phyloP scores from a whole-genome alignment of 2,888 invertebrate genomes.

The Apomyelois bistriatella region DNA sequence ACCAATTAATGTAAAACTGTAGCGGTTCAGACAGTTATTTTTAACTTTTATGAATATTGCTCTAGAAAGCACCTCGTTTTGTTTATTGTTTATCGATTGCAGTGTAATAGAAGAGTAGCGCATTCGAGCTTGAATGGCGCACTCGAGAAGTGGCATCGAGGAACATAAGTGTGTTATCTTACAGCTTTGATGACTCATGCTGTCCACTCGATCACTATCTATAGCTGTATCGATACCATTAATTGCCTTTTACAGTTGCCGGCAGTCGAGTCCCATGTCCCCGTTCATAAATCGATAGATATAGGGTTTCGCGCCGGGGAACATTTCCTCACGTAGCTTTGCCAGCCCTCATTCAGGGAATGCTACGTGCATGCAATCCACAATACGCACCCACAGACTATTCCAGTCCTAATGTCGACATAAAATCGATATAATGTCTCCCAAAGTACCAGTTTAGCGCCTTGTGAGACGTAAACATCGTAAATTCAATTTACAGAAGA shows the following conservation, averaged over 20 bases:
- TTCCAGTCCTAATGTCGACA: constrained; percentile 28
- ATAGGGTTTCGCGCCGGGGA: constrained; percentile 38
- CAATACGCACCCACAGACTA: constrained; percentile 38
- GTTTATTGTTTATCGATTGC: constrained; percentile 41
- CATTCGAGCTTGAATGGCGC: background rate
- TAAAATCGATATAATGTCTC: constrained; percentile 33
- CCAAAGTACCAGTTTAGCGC: constrained; percentile 7
- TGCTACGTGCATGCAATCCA: constrained; percentile 57
- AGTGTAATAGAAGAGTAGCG: constrained; percentile 16
- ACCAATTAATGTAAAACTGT: constrained; percentile 57
- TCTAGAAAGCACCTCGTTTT: constrained; percentile 35
- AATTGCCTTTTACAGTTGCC: constrained; percentile 15
- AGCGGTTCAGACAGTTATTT: constrained; percentile 37
- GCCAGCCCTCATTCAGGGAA: constrained; percentile 52
- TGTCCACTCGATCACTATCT: constrained; percentile 6
- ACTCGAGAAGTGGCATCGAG: background rate
- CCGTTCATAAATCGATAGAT: constrained; percentile 36
- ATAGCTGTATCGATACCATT: constrained; percentile 12
- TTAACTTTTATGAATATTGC: constrained; percentile 33
- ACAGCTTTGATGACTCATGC: constrained; percentile 17
- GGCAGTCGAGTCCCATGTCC: constrained; percentile 23
- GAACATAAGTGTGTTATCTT: constrained; percentile 23
- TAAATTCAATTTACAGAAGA: constrained; percentile 1
- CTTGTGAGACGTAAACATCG: constrained; percentile 9
- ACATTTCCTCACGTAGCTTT: constrained; percentile 57